phyloP scores from a whole-genome alignment of 2,888 invertebrate genomes.

The Temnothorax rugatulus region DNA sequence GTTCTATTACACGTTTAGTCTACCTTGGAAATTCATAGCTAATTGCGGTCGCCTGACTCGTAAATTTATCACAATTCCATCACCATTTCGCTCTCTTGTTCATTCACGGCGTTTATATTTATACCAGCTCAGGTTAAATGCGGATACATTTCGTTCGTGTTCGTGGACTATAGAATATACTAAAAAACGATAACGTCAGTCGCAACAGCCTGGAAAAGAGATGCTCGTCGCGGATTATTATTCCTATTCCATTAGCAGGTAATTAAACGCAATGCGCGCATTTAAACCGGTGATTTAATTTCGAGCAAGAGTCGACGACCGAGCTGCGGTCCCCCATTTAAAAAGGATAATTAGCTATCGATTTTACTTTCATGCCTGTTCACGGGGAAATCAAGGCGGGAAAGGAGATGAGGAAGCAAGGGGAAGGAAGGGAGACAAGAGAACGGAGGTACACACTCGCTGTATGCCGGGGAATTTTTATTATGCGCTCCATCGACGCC shows the following conservation, averaged over 20 bases:
- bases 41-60: neutral
- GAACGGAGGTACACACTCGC: slow-evolving; percentile 25
- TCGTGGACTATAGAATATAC: neutral
- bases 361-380: slow-evolving; percentile 26
- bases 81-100: slow-evolving; percentile 15
- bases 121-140: slow-evolving; percentile 11
- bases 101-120: slow-evolving; percentile 16
- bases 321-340: slow-evolving; percentile 15
- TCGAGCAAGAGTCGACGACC: neutral
- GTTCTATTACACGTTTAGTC: neutral
- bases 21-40: slow-evolving; percentile 1
- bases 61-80: slow-evolving; percentile 20
- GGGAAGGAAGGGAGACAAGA: neutral
- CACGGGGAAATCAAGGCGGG: slow-evolving; percentile 5
- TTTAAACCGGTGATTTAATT: slow-evolving; percentile 41
- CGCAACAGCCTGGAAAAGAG: neutral
- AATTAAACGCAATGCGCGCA: slow-evolving; percentile 44
- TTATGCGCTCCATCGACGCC: slow-evolving; percentile 40
- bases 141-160: slow-evolving; percentile 5
- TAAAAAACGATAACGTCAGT: slow-evolving; percentile 23
- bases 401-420: neutral
- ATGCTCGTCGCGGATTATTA: slow-evolving; percentile 32
- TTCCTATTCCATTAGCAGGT: slow-evolving; percentile 35
- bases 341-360: slow-evolving; percentile 39
- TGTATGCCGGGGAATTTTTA: slow-evolving; percentile 43